Base-by-base conservation (phyloP, 2,113 vertebrate genomes). In the Noctilio leporinus region DNA sequence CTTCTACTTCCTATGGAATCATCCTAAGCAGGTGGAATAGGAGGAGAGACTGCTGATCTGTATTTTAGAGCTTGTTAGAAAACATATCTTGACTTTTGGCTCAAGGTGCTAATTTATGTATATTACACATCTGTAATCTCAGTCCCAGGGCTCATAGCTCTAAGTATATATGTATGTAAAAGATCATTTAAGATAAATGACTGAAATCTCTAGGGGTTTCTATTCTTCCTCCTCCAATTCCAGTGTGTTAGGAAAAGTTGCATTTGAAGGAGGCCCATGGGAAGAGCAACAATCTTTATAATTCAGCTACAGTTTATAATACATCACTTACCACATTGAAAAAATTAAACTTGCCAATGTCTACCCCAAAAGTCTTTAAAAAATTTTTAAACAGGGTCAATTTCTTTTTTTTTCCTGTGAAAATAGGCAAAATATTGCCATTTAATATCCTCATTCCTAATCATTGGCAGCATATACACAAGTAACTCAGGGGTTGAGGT, bases 341-440 rank as follows among this genome's bases (percentile, higher is more conserved):
- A 84, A 73, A 90, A 75, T 62, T 43, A 40, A 69, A 80, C 10
- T 82, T 75, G 30, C 38, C 33, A 76, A 47, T 53, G 43, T 85
- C 80, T 10, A 73, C 3, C 12, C 87, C 19, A 89, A 73, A 94
- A 76, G 6, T 40, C 81, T 93, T 86, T n/a, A n/a, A n/a, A 86
- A 89, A 11, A 45, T 88, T 91, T 92, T 97, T 96, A 88, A 93
- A 78, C 9, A 77, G 16, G 33, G 15, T 73, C 35, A 28, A 35
- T 90, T 96, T 92, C 70, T 93, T 91, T 47, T 95, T 77, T 94
- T 80, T 80, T 76, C 87, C 59, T 91, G 67, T 96, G 67, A 85
- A 91, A 95, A 91, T 28, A 89, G 30, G 28, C 30, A 75, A 94
- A 89, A 89, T 53, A 67, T 47, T 65, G 7, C 14, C 47, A 85